Conservation (phyloP, 2,113 vertebrate species). For the Bufo gargarizans region DNA sequence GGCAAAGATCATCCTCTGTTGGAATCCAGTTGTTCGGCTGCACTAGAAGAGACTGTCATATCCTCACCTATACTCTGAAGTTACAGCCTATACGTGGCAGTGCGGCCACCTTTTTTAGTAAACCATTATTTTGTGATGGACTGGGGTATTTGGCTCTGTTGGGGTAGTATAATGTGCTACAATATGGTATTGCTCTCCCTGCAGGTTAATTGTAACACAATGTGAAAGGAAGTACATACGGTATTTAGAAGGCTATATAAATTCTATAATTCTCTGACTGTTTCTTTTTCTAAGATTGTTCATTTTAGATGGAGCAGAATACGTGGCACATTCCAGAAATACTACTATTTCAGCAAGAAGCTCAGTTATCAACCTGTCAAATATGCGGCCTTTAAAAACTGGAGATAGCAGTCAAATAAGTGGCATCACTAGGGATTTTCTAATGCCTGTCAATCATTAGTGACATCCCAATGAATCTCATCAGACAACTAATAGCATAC, state of each 20-base stretch:
- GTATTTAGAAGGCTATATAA: neutral
- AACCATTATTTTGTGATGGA: too few species aligned
- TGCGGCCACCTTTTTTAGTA: too few species aligned
- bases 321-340: neutral
- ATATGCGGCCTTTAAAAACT: neutral
- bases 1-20: too few species aligned
- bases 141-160: too few species aligned
- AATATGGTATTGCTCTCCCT: neutral
- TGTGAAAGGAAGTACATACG: neutral
- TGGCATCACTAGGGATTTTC: conserved; percentile 42
- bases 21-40: too few species aligned
- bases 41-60: too few species aligned
- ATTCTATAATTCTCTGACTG: neutral
- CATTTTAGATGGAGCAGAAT: neutral
- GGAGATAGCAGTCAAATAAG: conserved; percentile 45
- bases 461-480: conserved; percentile 48
- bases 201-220: neutral
- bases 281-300: conserved; percentile 8
- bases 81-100: too few species aligned
- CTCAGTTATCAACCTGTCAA: conserved; percentile 41
- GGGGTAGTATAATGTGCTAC: too few species aligned
- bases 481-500: conserved; percentile 52
- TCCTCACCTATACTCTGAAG: too few species aligned
- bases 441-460: conserved; percentile 56
- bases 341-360: neutral